phyloP scores from a whole-genome alignment of 2,797 vertebrate species.

The Allobates femoralis region DNA sequence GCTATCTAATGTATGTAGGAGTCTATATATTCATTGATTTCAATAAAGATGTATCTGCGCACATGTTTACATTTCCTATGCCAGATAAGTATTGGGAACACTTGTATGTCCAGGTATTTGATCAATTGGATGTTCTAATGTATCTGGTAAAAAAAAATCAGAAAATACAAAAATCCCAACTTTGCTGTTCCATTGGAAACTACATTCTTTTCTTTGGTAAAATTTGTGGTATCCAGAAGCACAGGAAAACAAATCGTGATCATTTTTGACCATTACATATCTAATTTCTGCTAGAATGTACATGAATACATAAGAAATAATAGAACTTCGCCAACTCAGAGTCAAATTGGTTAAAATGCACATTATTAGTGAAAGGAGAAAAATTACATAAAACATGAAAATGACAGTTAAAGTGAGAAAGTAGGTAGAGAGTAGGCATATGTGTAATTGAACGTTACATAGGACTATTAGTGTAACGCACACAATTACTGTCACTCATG shows the following conservation, averaged over 20 bases:
- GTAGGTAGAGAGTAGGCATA: slow-evolving; percentile 59
- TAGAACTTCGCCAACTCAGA: slow-evolving; percentile 6
- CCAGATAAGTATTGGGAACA: not conserved
- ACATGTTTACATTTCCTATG: no score
- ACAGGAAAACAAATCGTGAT: not conserved
- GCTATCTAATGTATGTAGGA: not conserved
- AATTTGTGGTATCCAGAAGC: not conserved
- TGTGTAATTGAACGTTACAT: slow-evolving; percentile 62
- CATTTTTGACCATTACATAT: not conserved
- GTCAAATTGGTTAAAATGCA: slow-evolving; percentile 29
- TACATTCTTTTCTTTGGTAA: not conserved
- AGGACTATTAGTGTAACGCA: slow-evolving; percentile 62
- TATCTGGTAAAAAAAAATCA: not conserved
- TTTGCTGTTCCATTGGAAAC: not conserved
- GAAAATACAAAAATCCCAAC: not conserved
- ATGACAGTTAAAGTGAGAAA: slow-evolving; percentile 62
- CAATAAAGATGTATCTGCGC: not conserved
- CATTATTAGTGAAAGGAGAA: slow-evolving; percentile 37
- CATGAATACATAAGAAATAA: not conserved
- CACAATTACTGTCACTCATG: slow-evolving; percentile 60
- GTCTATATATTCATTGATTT: not conserved
- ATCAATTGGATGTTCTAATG: not conserved
- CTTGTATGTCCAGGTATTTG: not conserved
- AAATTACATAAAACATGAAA: slow-evolving; percentile 44
- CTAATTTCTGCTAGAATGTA: not conserved